A percentile compares a stretch with the other conserved stretches of the same genome.
phyloP scores from a whole-genome alignment of 2,888 invertebrate species.

The Ctena decussata region DNA sequence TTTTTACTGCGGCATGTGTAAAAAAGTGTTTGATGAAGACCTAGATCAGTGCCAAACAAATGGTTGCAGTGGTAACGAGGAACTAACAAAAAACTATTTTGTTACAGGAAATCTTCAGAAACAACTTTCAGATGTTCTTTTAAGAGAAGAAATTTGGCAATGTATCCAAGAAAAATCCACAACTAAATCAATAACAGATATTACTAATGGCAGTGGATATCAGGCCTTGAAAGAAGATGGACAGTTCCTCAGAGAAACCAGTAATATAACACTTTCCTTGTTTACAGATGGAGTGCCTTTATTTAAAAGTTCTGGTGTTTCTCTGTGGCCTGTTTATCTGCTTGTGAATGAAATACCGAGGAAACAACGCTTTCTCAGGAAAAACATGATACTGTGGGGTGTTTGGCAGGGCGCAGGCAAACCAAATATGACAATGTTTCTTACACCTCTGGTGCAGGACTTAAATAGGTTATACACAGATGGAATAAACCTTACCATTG shows the following conservation, averaged over 20 bases:
- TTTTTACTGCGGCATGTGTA: background rate
- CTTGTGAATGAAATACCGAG: conserved; percentile 45
- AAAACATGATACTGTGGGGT: conserved; percentile 42
- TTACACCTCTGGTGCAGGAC: conserved; percentile 45
- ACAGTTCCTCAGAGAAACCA: background rate
- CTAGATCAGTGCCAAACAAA: background rate
- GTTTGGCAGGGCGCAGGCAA: background rate
- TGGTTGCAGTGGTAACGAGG: background rate
- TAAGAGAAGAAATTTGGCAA: background rate
- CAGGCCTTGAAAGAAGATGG: background rate
- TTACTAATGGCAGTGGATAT: background rate
- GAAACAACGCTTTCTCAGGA: conserved; percentile 27
- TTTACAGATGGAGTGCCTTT: background rate
- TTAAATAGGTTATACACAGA: conserved; percentile 9
- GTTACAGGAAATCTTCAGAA: background rate
- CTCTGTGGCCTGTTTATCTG: conserved; percentile 55
- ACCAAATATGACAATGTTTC: conserved; percentile 41
- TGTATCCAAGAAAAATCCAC: background rate
- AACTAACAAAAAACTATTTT: background rate
- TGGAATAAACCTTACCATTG: conserved; percentile 14
- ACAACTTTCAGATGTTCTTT: background rate
- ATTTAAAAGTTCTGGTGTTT: background rate
- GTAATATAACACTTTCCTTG: background rate
- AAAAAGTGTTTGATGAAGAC: background rate
- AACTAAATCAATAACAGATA: no score